These are phyloP conservation scores for Aspidiotus destructor DNA, from an alignment of 2,888 invertebrate species.

Conservation along the genomic window DNA sequence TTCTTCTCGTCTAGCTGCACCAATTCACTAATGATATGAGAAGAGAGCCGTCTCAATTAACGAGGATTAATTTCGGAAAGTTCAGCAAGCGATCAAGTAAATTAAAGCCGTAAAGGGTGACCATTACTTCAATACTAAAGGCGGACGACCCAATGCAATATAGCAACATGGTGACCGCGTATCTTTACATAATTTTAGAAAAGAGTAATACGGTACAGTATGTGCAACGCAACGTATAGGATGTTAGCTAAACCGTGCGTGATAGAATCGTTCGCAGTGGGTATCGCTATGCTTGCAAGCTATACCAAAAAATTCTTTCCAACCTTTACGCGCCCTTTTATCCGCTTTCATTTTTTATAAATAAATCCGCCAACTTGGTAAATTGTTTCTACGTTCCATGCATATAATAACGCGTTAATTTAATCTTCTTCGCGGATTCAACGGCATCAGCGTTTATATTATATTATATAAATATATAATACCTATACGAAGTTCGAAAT, in stretches of 20 bases:
- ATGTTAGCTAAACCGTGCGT: conserved; percentile 2
- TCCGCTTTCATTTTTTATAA: conserved; percentile 28
- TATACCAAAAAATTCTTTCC: conserved; percentile 27
- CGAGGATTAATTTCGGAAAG: conserved; percentile 27
- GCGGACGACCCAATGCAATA: no score
- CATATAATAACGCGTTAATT: conserved; percentile 23
- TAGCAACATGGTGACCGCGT: no score
- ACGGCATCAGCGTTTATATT: no score
- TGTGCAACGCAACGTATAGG: no score
- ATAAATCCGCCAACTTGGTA: conserved; percentile 31
- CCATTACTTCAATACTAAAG: background rate
- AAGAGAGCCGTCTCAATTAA: conserved; percentile 27
- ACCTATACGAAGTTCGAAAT: no score
- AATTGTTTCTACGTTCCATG: conserved; percentile 27
- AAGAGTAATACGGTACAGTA: no score
- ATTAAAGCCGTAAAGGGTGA: conserved; percentile 15
- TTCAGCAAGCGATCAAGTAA: conserved; percentile 20
- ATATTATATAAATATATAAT: no score
- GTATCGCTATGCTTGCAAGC: conserved; percentile 15
- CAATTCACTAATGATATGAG: conserved; percentile 14
- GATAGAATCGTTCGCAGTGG: background rate
- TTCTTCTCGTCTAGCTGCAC: no score
- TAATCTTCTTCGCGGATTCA: conserved; percentile 14
- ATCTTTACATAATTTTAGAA: no score
- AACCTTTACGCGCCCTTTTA: conserved; percentile 31